Percentiles rank a stretch among this genome's conserved stretches.
Evolutionary conservation across 2,888 invertebrate species (phyloP).

Genomic region (Heliconius ismenius): DNA sequence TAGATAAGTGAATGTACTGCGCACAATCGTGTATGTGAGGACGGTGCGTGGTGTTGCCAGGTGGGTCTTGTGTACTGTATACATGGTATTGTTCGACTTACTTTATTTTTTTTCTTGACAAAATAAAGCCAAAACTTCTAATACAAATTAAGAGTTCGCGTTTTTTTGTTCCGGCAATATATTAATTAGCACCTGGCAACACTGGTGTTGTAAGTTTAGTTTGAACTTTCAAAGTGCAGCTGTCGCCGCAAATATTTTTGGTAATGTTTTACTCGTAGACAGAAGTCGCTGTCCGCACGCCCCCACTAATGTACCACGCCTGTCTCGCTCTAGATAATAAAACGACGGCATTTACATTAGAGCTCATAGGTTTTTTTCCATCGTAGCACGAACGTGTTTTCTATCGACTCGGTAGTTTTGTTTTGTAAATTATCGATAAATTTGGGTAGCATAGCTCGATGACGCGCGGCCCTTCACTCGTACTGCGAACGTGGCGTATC

Average conservation of each 20-base stretch:
- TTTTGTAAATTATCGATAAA: slow-evolving; percentile 48
- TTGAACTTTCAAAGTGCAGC: slow-evolving; percentile 60
- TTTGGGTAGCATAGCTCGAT: slow-evolving; percentile 60
- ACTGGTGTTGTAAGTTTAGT: slow-evolving; percentile 47
- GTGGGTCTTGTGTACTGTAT: slow-evolving; percentile 32
- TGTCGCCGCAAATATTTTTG: slow-evolving; percentile 74
- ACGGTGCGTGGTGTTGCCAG: slow-evolving; percentile 40
- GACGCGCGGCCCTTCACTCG: slow-evolving; percentile 54
- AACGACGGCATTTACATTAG: slow-evolving; percentile 71
- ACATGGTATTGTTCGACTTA: not conserved
- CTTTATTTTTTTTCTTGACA: not conserved
- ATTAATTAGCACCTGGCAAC: slow-evolving; percentile 23
- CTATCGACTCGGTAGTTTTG: slow-evolving; percentile 62
- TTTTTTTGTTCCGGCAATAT: not conserved
- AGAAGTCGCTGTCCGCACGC: slow-evolving; percentile 26
- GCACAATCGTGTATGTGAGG: slow-evolving; percentile 67
- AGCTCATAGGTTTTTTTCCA: slow-evolving; percentile 69
- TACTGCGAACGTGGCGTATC: slow-evolving; percentile 63
- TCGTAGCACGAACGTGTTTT: slow-evolving; percentile 68
- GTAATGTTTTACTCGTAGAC: slow-evolving; percentile 65
- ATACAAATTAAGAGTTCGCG: not conserved
- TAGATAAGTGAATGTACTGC: slow-evolving; percentile 74
- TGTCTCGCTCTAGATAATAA: slow-evolving; percentile 60
- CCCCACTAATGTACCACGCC: slow-evolving; percentile 43
- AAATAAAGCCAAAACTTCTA: not conserved